Conservation (phyloP, 2,113 vertebrate genomes). For the Salvelinus sp. region DNA sequence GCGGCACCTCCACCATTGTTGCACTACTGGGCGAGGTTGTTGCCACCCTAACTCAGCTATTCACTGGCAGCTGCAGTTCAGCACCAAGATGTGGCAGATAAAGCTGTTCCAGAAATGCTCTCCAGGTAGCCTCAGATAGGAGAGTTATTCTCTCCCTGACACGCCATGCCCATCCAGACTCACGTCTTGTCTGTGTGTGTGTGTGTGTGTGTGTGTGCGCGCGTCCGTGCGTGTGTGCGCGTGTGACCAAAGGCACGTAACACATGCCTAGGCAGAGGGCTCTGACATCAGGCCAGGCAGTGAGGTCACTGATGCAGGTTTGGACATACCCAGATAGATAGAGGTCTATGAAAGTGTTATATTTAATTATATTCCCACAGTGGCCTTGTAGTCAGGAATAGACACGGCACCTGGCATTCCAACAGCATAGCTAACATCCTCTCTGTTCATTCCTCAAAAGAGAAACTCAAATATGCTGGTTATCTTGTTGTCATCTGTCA, state of each 20-base stretch:
- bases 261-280: not conserved
- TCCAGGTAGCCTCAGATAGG: constrained; percentile 34
- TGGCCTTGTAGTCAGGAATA: not conserved
- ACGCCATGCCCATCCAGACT: constrained; percentile 46
- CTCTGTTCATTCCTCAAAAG: not conserved
- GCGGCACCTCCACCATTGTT: not conserved
- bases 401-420: not conserved
- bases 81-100: constrained; percentile 49
- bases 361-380: not conserved
- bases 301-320: not conserved
- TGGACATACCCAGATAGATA: not conserved
- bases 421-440: not conserved
- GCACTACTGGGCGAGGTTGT: constrained; percentile 15
- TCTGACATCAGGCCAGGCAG: not conserved
- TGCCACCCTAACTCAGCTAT: constrained; percentile 10
- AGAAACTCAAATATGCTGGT: not conserved
- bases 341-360: no score
- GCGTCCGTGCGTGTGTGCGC: not conserved
- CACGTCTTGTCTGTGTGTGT: constrained; percentile 26
- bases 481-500: not conserved
- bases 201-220: no score
- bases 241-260: constrained; percentile 9
- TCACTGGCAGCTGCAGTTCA: constrained; percentile 52
- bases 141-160: constrained; percentile 54
- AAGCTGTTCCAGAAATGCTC: constrained; percentile 54